Percentiles rank a stretch among this genome's conserved stretches.
Conservation (phyloP, 1,140 invertebrate species). For the Drosophila mayri region DNA sequence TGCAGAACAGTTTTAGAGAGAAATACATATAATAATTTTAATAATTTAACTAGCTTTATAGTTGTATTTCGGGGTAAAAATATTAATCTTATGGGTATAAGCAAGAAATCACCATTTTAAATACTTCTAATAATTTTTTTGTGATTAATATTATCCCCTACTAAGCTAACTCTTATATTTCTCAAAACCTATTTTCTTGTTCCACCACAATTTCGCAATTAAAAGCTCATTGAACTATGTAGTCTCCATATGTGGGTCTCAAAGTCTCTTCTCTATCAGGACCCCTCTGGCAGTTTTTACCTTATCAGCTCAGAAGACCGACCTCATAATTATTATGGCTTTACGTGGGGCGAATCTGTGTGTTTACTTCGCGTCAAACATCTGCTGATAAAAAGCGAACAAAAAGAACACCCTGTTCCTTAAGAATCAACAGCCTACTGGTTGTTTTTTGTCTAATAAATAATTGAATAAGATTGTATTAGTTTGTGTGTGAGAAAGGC, state of each 20-base stretch:
- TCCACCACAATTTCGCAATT: neutral
- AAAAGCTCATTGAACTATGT: slow-evolving; percentile 6
- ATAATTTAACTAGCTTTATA: neutral
- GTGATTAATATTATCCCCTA: neutral
- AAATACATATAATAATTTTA: neutral
- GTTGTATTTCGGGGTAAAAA: neutral
- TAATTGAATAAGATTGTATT: neutral
- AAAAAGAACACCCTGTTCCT: slow-evolving; percentile 30
- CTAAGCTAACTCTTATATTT: neutral
- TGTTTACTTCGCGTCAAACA: slow-evolving; percentile 20
- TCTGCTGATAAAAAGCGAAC: slow-evolving; percentile 13
- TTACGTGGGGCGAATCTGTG: slow-evolving; percentile 12
- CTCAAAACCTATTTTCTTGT: no score
- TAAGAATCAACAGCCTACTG: neutral
- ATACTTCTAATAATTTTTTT: no score
- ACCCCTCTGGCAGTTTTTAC: slow-evolving; percentile 10
- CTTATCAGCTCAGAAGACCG: slow-evolving; percentile 32
- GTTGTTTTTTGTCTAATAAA: neutral
- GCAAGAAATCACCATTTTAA: no score
- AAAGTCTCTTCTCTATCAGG: slow-evolving; percentile 35
- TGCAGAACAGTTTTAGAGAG: neutral
- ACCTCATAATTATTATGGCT: slow-evolving; percentile 35
- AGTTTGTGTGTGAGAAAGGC: slow-evolving; percentile 5
- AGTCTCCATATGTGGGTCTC: neutral
- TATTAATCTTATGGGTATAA: no score